Percentiles rank a stretch among this genome's conserved stretches.
Conservation (phyloP, 2,797 vertebrate species). For the Bothrops alternatus region DNA sequence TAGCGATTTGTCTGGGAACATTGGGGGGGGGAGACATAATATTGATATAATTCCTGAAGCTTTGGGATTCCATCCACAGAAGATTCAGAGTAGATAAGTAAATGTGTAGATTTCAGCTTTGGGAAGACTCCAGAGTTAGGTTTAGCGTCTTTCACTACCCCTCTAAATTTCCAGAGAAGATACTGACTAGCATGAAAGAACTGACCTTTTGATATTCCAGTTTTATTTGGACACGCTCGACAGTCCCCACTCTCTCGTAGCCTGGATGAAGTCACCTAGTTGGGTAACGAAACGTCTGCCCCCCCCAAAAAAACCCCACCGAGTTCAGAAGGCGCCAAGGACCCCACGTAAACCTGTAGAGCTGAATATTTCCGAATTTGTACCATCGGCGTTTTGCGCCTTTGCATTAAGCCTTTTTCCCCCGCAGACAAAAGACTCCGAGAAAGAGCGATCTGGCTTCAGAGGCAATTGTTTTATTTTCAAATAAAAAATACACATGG, state of each 20-base stretch:
- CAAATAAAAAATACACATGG: slow-evolving; percentile 23
- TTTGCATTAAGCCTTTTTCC: not conserved
- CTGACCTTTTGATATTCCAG: too few relatives aligned
- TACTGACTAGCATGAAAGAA: not conserved
- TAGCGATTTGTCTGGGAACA: not conserved
- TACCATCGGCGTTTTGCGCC: too few relatives aligned
- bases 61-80: not conserved
- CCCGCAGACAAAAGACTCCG: not conserved
- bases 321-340: too few relatives aligned
- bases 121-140: not conserved
- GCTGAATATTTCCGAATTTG: too few relatives aligned
- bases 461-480: slow-evolving; percentile 22
- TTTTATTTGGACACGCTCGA: too few relatives aligned
- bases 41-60: not conserved
- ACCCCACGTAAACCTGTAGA: too few relatives aligned
- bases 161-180: not conserved
- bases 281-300: not conserved
- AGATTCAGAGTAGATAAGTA: not conserved
- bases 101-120: not conserved
- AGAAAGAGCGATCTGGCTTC: not conserved
- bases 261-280: not conserved
- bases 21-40: not conserved
- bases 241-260: not conserved
- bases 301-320: too few relatives aligned
- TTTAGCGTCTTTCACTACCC: not conserved